A percentile compares a stretch with the other conserved stretches of the same genome.
Conservation (phyloP, 2,797 vertebrate genomes). For the Lagorchestes hirsutus region DNA sequence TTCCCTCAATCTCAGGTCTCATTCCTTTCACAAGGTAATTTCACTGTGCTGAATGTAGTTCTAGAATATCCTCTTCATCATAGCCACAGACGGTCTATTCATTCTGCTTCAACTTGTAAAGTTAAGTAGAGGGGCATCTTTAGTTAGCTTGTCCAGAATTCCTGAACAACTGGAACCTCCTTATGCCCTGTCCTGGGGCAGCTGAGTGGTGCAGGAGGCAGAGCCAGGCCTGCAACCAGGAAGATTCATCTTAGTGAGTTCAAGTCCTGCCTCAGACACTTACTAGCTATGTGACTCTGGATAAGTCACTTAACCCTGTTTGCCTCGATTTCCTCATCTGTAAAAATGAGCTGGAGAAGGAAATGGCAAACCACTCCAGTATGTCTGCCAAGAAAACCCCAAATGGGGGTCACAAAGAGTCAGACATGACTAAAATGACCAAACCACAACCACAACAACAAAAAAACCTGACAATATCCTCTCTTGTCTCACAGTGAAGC, state of each 20-base stretch:
- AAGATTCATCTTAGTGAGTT: not conserved
- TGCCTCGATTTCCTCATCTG: slow-evolving; percentile 38
- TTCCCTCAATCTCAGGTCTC: not conserved
- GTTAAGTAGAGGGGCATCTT: not conserved
- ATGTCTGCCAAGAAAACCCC: not conserved
- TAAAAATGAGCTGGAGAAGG: not conserved
- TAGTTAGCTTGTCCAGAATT: not conserved
- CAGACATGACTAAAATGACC: not conserved
- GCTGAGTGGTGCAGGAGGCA: not conserved
- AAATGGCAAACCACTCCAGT: not conserved
- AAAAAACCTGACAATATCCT: not conserved
- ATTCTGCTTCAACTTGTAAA: not conserved
- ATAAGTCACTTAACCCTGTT: not conserved
- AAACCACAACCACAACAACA: not conserved
- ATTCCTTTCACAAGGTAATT: not conserved
- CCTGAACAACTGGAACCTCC: not conserved
- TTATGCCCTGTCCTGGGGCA: not conserved
- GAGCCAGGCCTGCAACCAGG: not conserved
- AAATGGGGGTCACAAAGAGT: not conserved
- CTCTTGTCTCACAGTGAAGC: not conserved
- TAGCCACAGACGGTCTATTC: not conserved
- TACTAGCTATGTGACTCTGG: not conserved
- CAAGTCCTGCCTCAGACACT: not conserved
- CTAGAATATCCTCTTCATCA: not conserved
- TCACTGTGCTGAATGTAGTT: not conserved